A percentile compares a stretch with the other conserved stretches of the same genome.
Evolutionary conservation across 2,113 vertebrate genomes (phyloP).

Genomic region (Porphyrio hochstetteri): DNA sequence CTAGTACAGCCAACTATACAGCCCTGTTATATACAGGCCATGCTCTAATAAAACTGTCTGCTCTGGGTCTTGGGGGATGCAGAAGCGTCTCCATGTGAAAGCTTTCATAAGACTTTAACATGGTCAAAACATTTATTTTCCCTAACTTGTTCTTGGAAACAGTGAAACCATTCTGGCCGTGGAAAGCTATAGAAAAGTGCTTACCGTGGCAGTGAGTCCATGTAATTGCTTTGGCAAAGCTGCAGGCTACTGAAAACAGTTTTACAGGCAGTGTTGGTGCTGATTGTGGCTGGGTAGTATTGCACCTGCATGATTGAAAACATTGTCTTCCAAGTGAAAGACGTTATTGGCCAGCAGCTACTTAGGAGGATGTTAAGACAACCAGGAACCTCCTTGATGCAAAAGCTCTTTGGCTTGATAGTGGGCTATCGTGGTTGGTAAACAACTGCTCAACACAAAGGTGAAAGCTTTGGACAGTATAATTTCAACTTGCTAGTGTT

Average conservation of each 20-base stretch:
- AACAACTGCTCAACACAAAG: neutral
- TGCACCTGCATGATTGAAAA: neutral
- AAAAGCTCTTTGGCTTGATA: neutral
- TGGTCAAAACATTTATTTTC: neutral
- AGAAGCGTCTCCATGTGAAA: neutral
- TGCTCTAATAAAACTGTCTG: neutral
- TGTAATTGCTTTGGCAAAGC: neutral
- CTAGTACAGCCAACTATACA: neutral
- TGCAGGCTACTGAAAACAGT: neutral
- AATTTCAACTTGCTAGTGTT: neutral
- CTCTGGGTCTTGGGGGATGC: neutral
- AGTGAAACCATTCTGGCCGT: neutral
- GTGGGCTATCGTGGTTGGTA: neutral
- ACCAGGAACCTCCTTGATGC: neutral
- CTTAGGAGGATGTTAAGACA: neutral
- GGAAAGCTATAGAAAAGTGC: neutral
- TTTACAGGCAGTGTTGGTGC: neutral
- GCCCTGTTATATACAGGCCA: neutral
- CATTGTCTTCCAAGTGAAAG: neutral
- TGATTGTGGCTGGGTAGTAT: neutral
- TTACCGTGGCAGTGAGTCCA: neutral
- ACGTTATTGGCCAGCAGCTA: neutral
- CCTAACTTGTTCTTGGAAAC: neutral
- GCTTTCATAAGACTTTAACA: neutral
- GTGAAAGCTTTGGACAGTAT: accelerated